Evolutionary conservation across 2,888 invertebrate species (phyloP).

Genomic region (Campaea margaritaria): DNA sequence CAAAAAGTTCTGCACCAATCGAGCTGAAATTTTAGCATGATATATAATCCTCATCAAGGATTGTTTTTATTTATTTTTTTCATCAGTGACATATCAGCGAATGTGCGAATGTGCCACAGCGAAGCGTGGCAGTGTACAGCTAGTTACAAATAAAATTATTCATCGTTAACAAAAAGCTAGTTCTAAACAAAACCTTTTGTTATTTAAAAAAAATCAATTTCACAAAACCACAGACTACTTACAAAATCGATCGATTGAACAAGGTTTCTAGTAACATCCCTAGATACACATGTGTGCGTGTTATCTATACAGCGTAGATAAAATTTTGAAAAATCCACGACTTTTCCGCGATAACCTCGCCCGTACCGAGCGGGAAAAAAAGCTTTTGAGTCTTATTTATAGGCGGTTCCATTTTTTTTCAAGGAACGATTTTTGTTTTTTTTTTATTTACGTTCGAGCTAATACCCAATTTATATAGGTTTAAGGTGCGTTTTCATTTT

Average conservation of each 20-base stretch:
- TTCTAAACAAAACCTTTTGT: neutral
- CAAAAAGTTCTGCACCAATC: no score
- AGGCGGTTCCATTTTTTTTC: slow-evolving; percentile 45
- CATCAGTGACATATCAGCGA: no score
- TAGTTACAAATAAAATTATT: no score
- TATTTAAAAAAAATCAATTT: neutral
- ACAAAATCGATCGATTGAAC: slow-evolving; percentile 52
- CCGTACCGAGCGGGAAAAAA: slow-evolving; percentile 71
- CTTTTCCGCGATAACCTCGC: slow-evolving; percentile 85
- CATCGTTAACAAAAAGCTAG: no score
- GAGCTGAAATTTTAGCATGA: no score
- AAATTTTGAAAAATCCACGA: slow-evolving; percentile 85
- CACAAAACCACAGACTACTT: slow-evolving; percentile 7
- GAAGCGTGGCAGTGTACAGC: no score
- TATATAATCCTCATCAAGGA: no score
- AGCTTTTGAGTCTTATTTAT: slow-evolving; percentile 69
- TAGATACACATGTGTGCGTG: slow-evolving; percentile 62
- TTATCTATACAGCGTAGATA: slow-evolving; percentile 75
- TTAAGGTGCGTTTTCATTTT: no score
- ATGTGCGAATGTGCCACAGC: no score
- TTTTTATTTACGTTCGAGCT: no score
- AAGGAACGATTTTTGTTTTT: neutral
- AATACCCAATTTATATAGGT: no score
- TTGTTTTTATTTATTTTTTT: no score
- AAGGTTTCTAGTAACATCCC: slow-evolving; percentile 56